These are phyloP conservation scores for Microcaecilia unicolor DNA, from an alignment of 2,797 vertebrate species.

Conservation along the genomic window DNA sequence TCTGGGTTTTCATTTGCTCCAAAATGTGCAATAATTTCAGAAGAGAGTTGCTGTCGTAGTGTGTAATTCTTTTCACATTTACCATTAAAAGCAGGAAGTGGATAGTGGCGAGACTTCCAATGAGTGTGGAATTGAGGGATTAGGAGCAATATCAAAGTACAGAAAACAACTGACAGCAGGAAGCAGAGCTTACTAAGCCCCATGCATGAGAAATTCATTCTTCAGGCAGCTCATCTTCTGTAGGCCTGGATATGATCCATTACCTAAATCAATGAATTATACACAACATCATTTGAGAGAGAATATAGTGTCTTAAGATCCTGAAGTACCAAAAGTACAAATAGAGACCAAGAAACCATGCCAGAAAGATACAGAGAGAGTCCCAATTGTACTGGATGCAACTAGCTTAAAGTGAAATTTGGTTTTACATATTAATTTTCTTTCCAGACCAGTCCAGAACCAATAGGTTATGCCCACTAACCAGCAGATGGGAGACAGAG, in stretches of 20 bases:
- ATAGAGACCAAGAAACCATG: no score
- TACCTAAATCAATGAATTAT: slow-evolving; percentile 1
- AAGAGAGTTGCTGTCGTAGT: background rate
- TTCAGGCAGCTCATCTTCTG: slow-evolving; percentile 59
- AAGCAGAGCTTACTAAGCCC: slow-evolving; percentile 70
- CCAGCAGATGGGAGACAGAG: no score
- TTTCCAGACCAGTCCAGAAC: no score
- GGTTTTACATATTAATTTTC: no score
- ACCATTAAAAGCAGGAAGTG: slow-evolving; percentile 26
- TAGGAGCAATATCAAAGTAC: slow-evolving; percentile 68
- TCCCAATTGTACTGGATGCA: no score
- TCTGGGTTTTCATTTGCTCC: background rate
- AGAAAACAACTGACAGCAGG: slow-evolving; percentile 66
- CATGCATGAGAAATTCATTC: slow-evolving; percentile 64
- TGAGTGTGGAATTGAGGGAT: slow-evolving; percentile 56
- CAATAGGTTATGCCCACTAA: no score
- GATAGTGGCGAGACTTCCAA: slow-evolving; percentile 32
- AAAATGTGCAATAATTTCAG: background rate
- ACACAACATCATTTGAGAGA: no score
- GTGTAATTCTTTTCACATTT: background rate
- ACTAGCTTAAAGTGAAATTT: no score
- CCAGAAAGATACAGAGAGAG: no score
- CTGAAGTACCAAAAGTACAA: no score
- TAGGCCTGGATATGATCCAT: background rate
- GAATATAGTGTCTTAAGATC: no score